Evolutionary conservation across 2,113 vertebrate species (phyloP), one percentile per base, ranked within the genome.

Genomic region (Centropristis striata): DNA sequence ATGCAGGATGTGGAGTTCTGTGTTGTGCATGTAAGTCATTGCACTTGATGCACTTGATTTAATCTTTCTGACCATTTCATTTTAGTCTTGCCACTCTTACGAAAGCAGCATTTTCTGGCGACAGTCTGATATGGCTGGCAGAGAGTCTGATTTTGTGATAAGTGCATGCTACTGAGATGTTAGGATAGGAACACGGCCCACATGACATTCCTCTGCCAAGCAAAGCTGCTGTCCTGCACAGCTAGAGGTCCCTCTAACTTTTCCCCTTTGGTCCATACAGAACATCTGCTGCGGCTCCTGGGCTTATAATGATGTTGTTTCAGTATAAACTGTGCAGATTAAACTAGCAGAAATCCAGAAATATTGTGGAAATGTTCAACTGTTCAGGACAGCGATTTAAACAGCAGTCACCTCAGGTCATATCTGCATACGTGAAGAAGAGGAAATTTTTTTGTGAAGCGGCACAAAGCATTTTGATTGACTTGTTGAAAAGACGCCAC

Each of bases 101-200:
- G 23, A 71, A 68, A 20, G 14, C 9, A 23, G 27, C 27, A 20
- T 32, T 23, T 58, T 57, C 20, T 4, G 5, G 27, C 1, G 27
- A 11, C 28, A 10, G 39, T 16, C 20, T 51, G 57, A 73, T 41
- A 51, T 54, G 23, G 5, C 44, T 16, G 42, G 21, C 13, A 21
- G 54, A 59, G 32, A 32, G 14, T 44, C 23, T 20, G 46, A 32
- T 69, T 20, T 25, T 70, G 47, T 63, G 21, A 64, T 61, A 27
- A 27, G 18, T 77, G 28, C 9, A 21, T 42, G 50, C 6, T 12
- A 10, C 55, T 63, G 16, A 81, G 39, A 69, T 49, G 10, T 23
- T 21, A 20, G 4, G 55, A 68, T 55, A 55, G 28, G 16, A 23
- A 21, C 13, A 49, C 6, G 13, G 16, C 4, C 41, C 7, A 9